Base-by-base conservation (phyloP, 1,140 invertebrate species). In the Ceratina japonica region DNA sequence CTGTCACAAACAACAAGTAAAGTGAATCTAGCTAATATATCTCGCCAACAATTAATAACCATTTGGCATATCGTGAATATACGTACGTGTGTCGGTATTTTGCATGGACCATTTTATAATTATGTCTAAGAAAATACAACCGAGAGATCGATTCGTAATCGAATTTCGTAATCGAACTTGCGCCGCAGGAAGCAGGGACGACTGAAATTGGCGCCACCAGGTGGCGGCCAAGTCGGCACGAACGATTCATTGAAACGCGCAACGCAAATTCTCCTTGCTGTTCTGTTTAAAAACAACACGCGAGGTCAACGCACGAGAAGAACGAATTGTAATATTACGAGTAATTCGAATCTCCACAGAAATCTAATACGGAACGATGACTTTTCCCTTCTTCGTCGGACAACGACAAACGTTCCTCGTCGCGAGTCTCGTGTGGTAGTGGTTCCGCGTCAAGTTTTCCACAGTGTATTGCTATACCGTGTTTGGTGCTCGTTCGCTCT, bases 261-360 rank as follows among this genome's bases (percentile, higher is more conserved):
- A 27, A 76, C 49, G 4, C 20, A 20, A 24, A 76, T 62, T 77
- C 66, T 24, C 44, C 10, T 22, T 3, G 10, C 10, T 15, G 18
- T 1, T 24, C 13, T 22, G 44, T 70, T 70, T 58, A 51, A 76
- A 76, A 51, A 68, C 54, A 63, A 18, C 18, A 3, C 18, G 18
- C 64, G 68, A 61, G 75, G 56, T 70, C 56, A 52, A 61, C 16
- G 75, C 16, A 62, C 75, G 44, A 13, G 10, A 71, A 20, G 3
- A n/a, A 31, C n/a, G 24, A 31, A 22, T 18, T 16, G 18, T 18
- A 5, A 70, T 58, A 8, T n/a, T 18, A 1, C 18, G 7, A 22
- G 51, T 70, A 31, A 61, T 51, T 52, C 3, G 44, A 61, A 31
- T 52, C 54, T 22, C 3, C 8, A 12, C 20, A 20, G 44, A 51